A percentile compares a stretch with the other conserved stretches of the same genome.
These are phyloP conservation scores for Capromys pilorides DNA, from an alignment of 2,797 vertebrate species.

Conservation along the genomic window DNA sequence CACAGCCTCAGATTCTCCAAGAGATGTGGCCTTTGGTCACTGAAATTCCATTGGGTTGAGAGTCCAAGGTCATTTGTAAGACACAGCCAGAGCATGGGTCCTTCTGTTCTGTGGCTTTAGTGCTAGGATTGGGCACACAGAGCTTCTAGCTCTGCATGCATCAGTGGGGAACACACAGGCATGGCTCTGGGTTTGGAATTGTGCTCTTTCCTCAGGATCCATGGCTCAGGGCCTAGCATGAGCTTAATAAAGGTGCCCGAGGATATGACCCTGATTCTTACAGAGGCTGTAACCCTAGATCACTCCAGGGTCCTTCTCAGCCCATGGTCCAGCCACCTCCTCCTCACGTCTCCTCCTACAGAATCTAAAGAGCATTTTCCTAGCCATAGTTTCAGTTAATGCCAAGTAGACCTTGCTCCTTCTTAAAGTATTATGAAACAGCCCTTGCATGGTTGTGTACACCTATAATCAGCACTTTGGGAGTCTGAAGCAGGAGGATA, in stretches of 20 bases:
- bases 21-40: fast-evolving
- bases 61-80: neutral
- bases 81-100: neutral
- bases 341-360: neutral
- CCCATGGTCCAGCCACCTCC: neutral
- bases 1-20: neutral
- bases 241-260: neutral
- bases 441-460: neutral
- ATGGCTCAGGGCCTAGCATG: no score
- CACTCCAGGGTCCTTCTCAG: neutral
- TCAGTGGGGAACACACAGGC: neutral
- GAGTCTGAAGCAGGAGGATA: neutral
- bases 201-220: neutral
- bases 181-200: no score
- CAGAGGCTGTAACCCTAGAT: neutral
- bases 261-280: neutral
- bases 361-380: neutral
- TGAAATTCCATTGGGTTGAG: neutral
- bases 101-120: neutral
- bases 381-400: neutral
- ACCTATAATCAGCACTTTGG: neutral
- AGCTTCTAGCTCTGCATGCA: neutral
- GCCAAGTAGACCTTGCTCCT: neutral
- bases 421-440: neutral
- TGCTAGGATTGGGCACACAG: neutral